These are phyloP conservation scores for Polymixis lichenea DNA, from an alignment of 2,888 invertebrate species.

Conservation along the genomic window DNA sequence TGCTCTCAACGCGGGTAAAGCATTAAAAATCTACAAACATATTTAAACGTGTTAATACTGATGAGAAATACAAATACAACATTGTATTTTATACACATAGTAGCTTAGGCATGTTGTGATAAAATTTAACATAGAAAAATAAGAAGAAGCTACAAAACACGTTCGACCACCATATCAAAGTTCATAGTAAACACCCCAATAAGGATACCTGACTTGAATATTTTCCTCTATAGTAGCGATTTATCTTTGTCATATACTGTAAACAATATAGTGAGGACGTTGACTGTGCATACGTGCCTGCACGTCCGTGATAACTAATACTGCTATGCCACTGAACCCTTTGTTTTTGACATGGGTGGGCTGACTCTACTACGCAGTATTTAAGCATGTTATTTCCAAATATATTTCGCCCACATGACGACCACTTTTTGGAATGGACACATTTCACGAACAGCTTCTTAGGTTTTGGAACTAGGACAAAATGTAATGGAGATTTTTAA, in stretches of 20 bases:
- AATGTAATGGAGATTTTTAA: background rate
- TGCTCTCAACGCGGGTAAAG: background rate
- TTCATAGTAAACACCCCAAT: constrained; percentile 52
- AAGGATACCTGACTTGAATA: constrained; percentile 57
- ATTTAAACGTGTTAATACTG: background rate
- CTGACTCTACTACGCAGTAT: constrained; percentile 58
- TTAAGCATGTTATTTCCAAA: constrained; percentile 26
- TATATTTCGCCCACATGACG: constrained; percentile 30
- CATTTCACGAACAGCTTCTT: background rate
- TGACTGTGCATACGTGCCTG: constrained; percentile 75
- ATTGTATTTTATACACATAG: background rate
- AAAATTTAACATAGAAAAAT: background rate
- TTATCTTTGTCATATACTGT: constrained; percentile 59
- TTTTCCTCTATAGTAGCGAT: constrained; percentile 46
- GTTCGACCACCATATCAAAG: constrained; percentile 12
- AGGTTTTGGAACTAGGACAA: constrained; percentile 2
- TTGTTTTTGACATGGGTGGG: constrained; percentile 73
- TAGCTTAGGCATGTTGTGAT: background rate
- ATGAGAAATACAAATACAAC: background rate
- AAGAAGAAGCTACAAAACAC: constrained; percentile 12
- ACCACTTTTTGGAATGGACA: constrained; percentile 8
- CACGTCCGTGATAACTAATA: constrained; percentile 75
- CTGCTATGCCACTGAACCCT: constrained; percentile 70
- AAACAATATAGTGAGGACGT: constrained; percentile 64
- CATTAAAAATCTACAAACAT: background rate